Evolutionary conservation across 64 coral and sea anemone species (phyloP).

Genomic region (Actinia tenebrosa): DNA sequence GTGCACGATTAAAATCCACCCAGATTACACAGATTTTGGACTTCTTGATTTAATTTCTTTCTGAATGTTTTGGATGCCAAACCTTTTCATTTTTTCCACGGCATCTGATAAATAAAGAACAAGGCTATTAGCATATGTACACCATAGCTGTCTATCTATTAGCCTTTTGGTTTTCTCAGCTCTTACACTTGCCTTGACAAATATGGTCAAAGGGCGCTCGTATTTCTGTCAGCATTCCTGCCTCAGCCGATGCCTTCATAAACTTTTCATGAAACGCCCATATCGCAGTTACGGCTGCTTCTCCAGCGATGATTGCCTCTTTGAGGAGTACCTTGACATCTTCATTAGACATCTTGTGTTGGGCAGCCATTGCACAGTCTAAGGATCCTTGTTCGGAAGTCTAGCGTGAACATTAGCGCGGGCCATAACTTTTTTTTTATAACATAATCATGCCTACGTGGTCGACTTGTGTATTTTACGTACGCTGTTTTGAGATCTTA

Average conservation of each 20-base stretch:
- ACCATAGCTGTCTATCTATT: too few species aligned
- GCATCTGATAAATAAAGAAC: not conserved
- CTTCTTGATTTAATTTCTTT: conserved; percentile 1
- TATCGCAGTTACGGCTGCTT: not conserved
- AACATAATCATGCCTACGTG: too few species aligned
- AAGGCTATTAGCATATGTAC: too few species aligned
- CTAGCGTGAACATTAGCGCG: too few species aligned
- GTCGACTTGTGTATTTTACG: too few species aligned
- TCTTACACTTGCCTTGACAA: conserved; percentile 21
- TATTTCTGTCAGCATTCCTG: conserved; percentile 5
- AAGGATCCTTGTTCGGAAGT: too few species aligned
- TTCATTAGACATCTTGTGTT: not conserved
- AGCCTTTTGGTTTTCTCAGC: too few species aligned
- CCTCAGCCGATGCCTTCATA: not conserved
- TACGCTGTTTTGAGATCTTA: too few species aligned
- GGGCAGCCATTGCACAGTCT: not conserved
- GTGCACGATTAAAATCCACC: too few species aligned
- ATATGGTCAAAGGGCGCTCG: conserved; percentile 8
- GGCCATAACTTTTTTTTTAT: too few species aligned
- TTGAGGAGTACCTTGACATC: not conserved
- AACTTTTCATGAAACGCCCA: not conserved
- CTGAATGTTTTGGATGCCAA: not conserved
- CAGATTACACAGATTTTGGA: too few species aligned
- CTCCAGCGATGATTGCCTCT: not conserved
- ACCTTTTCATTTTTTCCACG: not conserved